Evolutionary conservation across 2,888 invertebrate genomes (phyloP), one percentile per base, ranked within the genome.

Genomic region (Drosophila longiperda): DNA sequence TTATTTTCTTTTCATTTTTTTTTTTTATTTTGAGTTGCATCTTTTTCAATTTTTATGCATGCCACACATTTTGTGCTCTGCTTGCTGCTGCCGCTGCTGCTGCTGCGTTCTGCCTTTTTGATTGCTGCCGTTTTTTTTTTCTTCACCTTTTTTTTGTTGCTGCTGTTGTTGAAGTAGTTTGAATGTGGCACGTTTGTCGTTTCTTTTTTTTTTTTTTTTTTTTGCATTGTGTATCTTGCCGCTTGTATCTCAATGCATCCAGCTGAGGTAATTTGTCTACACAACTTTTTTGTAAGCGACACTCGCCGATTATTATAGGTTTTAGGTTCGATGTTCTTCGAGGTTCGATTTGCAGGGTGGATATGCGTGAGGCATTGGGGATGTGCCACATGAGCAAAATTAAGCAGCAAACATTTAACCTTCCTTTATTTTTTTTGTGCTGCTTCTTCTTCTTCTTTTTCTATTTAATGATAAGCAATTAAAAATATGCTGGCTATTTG

Each of bases 21-120:
- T 40, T 48, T 12, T 52, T 42, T 50, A 33, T 71, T 50, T 48
- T 60, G 72, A 82, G 88, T 75, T 87, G 90, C 90, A 85, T 85
- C 79, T 89, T 84, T 82, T 89, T 84, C 82, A 79, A 87, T 79
- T 89, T 89, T 84, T 85, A 84, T 90, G 80, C 85, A 75, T 75
- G 90, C 88, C 90, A 88, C 80, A 86, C 87, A 83, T 83, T 78
- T 75, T 76, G 83, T 71, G 68, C 64, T 60, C 64, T 48, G 49
- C 63, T 48, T 62, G 61, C 61, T 38, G 49, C 59, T 42, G 63
- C 65, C 59, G 58, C 59, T 64, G 66, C 58, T 73, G 69, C 69
- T 67, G 62, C 42, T 61, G 60, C 48, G 40, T 48, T 38, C 59
- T 60, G 64, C 64, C 71, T 65, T 74, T 71, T 71, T 75, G 77